Conservation (phyloP, 2,888 invertebrate genomes). For the Deilephila elpenor region DNA sequence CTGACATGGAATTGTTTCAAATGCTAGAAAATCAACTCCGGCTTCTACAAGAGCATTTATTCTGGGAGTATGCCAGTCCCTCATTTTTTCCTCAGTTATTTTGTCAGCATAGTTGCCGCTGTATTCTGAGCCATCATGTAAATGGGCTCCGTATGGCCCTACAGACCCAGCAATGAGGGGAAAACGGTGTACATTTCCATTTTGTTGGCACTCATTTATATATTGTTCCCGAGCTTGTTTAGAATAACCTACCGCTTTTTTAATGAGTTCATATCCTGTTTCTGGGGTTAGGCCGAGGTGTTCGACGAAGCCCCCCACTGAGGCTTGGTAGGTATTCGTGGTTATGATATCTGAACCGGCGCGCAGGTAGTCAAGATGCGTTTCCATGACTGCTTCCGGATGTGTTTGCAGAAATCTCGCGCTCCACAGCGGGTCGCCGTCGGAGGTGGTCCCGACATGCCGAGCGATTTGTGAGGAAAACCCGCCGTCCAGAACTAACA, state of each 20-base stretch:
- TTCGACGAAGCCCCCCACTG: slow-evolving; percentile 89
- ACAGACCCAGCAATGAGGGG: slow-evolving; percentile 93
- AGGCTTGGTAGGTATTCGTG: slow-evolving; percentile 96
- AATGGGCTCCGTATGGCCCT: slow-evolving; percentile 95
- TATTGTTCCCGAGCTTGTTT: slow-evolving; percentile 87
- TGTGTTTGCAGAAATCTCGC: slow-evolving; percentile 91
- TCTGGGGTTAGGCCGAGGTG: slow-evolving; percentile 88
- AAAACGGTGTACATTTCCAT: slow-evolving; percentile 42
- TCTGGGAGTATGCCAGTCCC: slow-evolving; percentile 93
- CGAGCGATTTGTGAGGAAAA: slow-evolving; percentile 91
- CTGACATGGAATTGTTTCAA: slow-evolving; percentile 95
- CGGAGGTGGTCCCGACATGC: slow-evolving; percentile 88
- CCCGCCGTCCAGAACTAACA: slow-evolving; percentile 87
- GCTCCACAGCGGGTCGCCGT: slow-evolving; percentile 95
- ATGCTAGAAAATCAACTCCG: slow-evolving; percentile 93
- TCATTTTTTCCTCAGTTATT: slow-evolving; percentile 86
- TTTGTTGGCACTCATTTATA: slow-evolving; percentile 71
- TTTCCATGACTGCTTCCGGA: slow-evolving; percentile 89
- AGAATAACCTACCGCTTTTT: slow-evolving; percentile 89
- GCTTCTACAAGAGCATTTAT: slow-evolving; percentile 90
- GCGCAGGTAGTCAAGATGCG: slow-evolving; percentile 92
- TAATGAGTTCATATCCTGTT: slow-evolving; percentile 88
- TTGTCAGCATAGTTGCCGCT: slow-evolving; percentile 89
- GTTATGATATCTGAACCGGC: slow-evolving; percentile 95
- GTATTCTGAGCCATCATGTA: slow-evolving; percentile 96